Evolutionary conservation across 2,113 vertebrate genomes (phyloP).

Genomic region (Argyrosomus japonicus): DNA sequence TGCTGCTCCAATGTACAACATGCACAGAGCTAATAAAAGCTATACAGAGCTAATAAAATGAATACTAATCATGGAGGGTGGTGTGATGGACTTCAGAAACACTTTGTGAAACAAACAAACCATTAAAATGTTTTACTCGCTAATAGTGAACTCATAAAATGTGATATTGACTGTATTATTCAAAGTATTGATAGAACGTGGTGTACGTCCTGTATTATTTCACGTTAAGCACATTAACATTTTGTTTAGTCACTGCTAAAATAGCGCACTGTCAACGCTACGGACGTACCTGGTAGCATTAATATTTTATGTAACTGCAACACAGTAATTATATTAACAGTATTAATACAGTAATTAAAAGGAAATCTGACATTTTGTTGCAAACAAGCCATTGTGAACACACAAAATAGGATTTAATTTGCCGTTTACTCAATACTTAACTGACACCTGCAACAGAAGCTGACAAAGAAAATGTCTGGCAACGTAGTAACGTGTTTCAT

Average conservation of each 20-base stretch:
- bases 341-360: slow-evolving; percentile 2
- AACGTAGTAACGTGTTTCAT: background rate
- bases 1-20: background rate
- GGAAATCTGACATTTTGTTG: background rate
- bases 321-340: background rate
- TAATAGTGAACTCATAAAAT: background rate
- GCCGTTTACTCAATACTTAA: background rate
- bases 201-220: background rate
- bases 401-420: background rate
- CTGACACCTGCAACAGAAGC: background rate
- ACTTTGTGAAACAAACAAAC: background rate
- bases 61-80: background rate
- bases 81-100: background rate
- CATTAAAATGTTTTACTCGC: background rate
- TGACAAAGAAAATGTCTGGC: background rate
- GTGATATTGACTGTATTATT: background rate
- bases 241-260: background rate
- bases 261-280: background rate
- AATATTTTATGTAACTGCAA: background rate
- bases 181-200: background rate
- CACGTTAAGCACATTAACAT: background rate
- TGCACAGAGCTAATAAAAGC: no score
- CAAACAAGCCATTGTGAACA: background rate
- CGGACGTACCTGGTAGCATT: background rate
- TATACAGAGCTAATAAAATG: background rate